Base-by-base conservation (phyloP, 2,888 invertebrate genomes). In the Oscheius sp. region DNA sequence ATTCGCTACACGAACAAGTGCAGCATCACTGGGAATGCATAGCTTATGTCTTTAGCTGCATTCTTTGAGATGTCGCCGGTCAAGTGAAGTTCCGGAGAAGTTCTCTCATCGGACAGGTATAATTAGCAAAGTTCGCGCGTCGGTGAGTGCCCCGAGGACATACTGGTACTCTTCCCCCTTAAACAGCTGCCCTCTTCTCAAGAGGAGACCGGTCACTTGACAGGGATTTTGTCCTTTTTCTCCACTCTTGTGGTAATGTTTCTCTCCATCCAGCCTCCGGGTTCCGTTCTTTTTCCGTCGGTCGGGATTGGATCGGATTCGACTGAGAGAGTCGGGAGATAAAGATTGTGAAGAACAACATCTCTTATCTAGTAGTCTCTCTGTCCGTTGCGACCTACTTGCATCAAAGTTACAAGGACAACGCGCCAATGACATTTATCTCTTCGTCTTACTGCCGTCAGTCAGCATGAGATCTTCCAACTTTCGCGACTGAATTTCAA, bases 1-100 rank as follows among this genome's bases (percentile, higher is more conserved):
- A 68, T 68, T 68, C 68, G 55, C 68, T 42, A 42, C 42, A 68
- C 68, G 68, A 68, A 53, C 51, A 68, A 68, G 68, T 68, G 66
- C 66, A 66, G 33, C 53, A 21, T 21, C 21, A 21, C 21, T 21
- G 42, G 68, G 68, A 68, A 68, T 68, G 68, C 68, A 68, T 68
- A 35, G 68, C 68, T 53, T 53, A 68, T 68, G 68, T 68, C 55
- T 33, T 32, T 35, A 29, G 32, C 51, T 63, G 48, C 48, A 63
- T 63, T 63, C 33, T 42, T 63, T 63, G n/a, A 42, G 48, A 63
- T 63, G 3, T 21, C 48, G n/a, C 21, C 47, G 48, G 37, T 62
- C 62, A 37, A 47, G 62, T 33, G 13, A 37, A 60, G 42, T 60
- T 29, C n/a, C 9, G 60, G 60, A 35, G 60, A 63, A 48, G 48